phyloP scores from a whole-genome alignment of 2,113 vertebrate species.

The Notarius quadriscutis region DNA sequence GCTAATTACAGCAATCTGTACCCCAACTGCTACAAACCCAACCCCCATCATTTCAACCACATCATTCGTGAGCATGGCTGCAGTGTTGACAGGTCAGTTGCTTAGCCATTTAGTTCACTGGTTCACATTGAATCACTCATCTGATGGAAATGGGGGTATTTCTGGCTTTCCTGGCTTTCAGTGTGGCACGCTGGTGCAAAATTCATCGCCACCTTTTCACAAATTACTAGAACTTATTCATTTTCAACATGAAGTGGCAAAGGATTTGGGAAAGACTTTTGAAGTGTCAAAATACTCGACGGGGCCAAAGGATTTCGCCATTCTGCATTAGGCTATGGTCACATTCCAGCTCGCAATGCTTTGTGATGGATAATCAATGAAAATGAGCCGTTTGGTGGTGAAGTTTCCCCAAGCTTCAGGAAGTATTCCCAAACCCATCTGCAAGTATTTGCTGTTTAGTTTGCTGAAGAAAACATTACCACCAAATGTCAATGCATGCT shows the following conservation, averaged over 20 bases:
- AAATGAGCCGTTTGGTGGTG: too few relatives aligned
- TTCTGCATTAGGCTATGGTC: too few relatives aligned
- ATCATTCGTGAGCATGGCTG: constrained; percentile 23
- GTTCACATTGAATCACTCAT: constrained; percentile 29
- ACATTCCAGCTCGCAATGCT: too few relatives aligned
- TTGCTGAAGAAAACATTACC: too few relatives aligned
- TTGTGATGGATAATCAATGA: too few relatives aligned
- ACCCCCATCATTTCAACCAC: constrained; percentile 29
- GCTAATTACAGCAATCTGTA: constrained; percentile 55
- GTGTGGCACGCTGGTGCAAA: neutral
- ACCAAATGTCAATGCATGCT: too few relatives aligned
- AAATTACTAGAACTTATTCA: neutral
- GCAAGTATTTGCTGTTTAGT: too few relatives aligned
- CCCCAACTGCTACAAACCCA: neutral
- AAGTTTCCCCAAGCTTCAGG: too few relatives aligned
- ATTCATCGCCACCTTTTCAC: neutral
- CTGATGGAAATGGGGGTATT: constrained; percentile 29
- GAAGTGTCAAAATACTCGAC: neutral
- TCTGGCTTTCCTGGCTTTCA: neutral
- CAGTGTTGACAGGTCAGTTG: constrained; percentile 35
- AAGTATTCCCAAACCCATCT: too few relatives aligned
- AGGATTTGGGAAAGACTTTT: neutral
- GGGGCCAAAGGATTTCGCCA: too few relatives aligned
- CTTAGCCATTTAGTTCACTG: neutral
- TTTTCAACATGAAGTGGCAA: neutral